phyloP scores from a whole-genome alignment of 2,888 invertebrate genomes.

The Tetragonisca angustula region DNA sequence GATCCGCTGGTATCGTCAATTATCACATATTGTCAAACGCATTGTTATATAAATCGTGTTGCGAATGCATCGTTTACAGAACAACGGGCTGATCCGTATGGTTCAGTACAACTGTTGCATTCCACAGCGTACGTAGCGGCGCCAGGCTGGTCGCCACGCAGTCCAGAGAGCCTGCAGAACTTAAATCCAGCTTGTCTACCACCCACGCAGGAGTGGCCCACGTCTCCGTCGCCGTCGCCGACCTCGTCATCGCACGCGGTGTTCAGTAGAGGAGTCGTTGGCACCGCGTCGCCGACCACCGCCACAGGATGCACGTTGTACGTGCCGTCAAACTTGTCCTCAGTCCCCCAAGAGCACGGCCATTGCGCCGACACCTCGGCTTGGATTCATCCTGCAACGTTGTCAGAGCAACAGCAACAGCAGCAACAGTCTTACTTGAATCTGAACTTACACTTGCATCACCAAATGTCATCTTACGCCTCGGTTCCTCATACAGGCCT shows the following conservation, averaged over 20 bases:
- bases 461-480: slow-evolving; percentile 78
- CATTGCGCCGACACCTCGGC: slow-evolving; percentile 72
- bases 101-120: slow-evolving; percentile 80
- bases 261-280: slow-evolving; percentile 63
- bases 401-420: slow-evolving; percentile 85
- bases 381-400: slow-evolving; percentile 79
- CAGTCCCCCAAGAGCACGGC: slow-evolving; percentile 73
- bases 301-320: slow-evolving; percentile 78
- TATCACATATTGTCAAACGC: no score
- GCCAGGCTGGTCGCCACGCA: slow-evolving; percentile 80
- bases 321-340: slow-evolving; percentile 75
- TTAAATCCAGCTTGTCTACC: slow-evolving; percentile 66
- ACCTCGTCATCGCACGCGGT: slow-evolving; percentile 77
- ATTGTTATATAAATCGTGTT: no score
- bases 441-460: slow-evolving; percentile 82
- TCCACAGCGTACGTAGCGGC: slow-evolving; percentile 81
- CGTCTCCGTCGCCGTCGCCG: slow-evolving; percentile 80
- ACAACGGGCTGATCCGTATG: slow-evolving; percentile 80
- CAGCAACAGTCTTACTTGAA: slow-evolving; percentile 85
- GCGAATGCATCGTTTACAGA: slow-evolving; percentile 40
- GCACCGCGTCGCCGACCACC: slow-evolving; percentile 71
- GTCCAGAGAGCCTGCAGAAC: slow-evolving; percentile 78
- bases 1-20: not conserved
- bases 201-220: slow-evolving; percentile 79
- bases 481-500: slow-evolving; percentile 83